phyloP scores from a whole-genome alignment of 2,113 vertebrate genomes.

The Silurus meridionalis region DNA sequence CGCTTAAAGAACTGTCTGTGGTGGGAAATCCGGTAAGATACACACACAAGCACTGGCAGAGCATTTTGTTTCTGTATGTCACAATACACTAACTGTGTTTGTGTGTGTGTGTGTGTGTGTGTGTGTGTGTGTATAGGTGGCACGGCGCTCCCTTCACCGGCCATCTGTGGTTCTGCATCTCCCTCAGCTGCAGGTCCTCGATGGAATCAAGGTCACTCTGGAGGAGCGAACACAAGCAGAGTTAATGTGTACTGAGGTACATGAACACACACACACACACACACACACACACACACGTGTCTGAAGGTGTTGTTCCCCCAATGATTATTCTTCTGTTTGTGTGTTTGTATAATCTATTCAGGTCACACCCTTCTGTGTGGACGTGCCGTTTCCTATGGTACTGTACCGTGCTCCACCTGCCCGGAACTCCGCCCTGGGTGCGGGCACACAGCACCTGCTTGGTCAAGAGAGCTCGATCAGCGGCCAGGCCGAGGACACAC shows the following conservation, averaged over 20 bases:
- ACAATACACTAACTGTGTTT: not conserved
- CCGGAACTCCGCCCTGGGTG: slow-evolving; percentile 64
- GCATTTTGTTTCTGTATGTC: not conserved
- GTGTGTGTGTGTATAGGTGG: slow-evolving; percentile 63
- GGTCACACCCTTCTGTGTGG: slow-evolving; percentile 35
- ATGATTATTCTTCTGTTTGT: not conserved
- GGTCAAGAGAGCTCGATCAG: slow-evolving; percentile 60
- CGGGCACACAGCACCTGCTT: slow-evolving; percentile 64
- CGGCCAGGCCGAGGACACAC: slow-evolving; percentile 66
- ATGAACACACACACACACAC: slow-evolving; percentile 55
- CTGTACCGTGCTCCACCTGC: slow-evolving; percentile 62
- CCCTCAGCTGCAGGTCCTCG: slow-evolving; percentile 78
- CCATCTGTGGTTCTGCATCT: slow-evolving; percentile 73
- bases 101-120: slow-evolving; percentile 10
- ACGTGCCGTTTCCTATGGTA: slow-evolving; percentile 65
- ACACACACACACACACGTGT: not conserved
- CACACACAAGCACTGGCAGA: slow-evolving; percentile 45
- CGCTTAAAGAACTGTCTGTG: slow-evolving; percentile 80
- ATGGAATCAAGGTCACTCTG: slow-evolving; percentile 73
- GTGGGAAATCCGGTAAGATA: slow-evolving; percentile 81
- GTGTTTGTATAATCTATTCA: not conserved
- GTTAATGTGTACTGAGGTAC: slow-evolving; percentile 67
- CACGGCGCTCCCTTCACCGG: slow-evolving; percentile 73
- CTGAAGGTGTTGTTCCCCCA: not conserved
- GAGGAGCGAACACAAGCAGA: slow-evolving; percentile 81